Evolutionary conservation across 2,888 invertebrate genomes (phyloP).

Genomic region (Hermodice carunculata): DNA sequence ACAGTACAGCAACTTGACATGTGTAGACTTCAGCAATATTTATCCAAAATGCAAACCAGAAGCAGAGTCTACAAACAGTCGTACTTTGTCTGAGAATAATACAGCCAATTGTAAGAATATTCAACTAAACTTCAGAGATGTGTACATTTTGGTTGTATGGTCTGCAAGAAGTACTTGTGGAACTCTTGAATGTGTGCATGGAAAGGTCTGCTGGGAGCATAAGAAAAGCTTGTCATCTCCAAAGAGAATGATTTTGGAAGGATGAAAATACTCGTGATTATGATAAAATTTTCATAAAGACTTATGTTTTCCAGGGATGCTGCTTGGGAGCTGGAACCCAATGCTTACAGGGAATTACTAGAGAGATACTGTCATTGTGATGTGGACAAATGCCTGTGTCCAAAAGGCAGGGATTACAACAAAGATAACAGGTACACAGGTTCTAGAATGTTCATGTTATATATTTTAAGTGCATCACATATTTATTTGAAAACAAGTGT

Average conservation of each 20-base stretch:
- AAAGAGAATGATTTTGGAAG: no score
- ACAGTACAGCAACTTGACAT: no score
- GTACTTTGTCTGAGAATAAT: no score
- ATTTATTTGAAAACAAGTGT: neutral
- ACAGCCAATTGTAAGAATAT: no score
- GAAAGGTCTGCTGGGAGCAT: no score
- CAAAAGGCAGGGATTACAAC: slow-evolving; percentile 73
- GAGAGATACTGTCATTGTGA: slow-evolving; percentile 77
- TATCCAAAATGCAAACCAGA: no score
- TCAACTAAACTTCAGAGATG: neutral
- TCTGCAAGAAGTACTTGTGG: no score
- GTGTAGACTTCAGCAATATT: no score
- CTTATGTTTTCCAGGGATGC: slow-evolving; percentile 77
- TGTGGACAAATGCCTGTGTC: slow-evolving; percentile 75
- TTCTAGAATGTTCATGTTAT: neutral
- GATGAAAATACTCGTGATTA: no score
- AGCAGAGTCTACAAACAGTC: no score
- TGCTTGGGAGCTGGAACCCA: slow-evolving; percentile 83
- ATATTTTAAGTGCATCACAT: neutral
- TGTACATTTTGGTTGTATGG: neutral
- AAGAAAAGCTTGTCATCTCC: no score
- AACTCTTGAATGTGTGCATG: no score
- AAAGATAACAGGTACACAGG: slow-evolving; percentile 57
- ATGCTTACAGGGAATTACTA: slow-evolving; percentile 81
- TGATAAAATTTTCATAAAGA: neutral